Conservation (phyloP, 2,113 vertebrate species). For the cattle (Bos taurus) region ARS-UCD2.0 NC_037339.1:50052501-50053000, state of each 20-base stretch:
- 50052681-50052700: constrained; percentile 41
- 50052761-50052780: background rate
- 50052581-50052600: constrained; percentile 17
- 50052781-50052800: constrained; percentile 3
- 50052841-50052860: background rate
- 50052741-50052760: background rate
- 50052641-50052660: background rate
- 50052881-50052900: background rate
- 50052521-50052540: constrained; percentile 36
- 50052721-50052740: constrained; percentile 20
- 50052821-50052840: background rate
- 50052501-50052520: constrained; percentile 25
- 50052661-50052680: background rate
- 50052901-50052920: background rate
- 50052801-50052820: constrained; percentile 1
- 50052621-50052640: constrained; percentile 1
- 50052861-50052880: background rate
- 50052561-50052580: background rate
- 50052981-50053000: background rate
- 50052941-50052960: background rate
- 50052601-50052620: constrained; percentile 20
- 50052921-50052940: background rate
- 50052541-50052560: constrained; percentile 35
- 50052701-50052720: constrained; percentile 40
- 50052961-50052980: background rate